Base-by-base conservation (phyloP, 2,888 invertebrate species). In the Ormyrus thymus region DNA sequence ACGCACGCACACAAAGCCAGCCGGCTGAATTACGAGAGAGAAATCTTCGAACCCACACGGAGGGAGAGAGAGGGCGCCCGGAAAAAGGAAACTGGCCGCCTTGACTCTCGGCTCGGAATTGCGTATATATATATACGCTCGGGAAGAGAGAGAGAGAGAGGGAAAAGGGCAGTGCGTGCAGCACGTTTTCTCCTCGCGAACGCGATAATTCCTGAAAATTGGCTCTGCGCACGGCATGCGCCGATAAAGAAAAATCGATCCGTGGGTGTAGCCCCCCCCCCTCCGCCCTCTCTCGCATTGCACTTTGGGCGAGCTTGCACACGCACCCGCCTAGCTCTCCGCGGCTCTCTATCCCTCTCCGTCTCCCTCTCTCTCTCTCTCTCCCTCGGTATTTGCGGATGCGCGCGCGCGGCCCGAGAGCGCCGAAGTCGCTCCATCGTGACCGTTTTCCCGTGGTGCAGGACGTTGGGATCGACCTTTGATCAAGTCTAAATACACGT, bases 191-290 rank as follows among this genome's bases (percentile, higher is more conserved):
- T n/a, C 13, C 15, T 82, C 80, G 82, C 83, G 82, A 83, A 82
- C 83, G 86, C 85, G 86, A 87, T 88, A 87, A 88, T 88, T 88
- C 85, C 84, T 85, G 83, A 84, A 88, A 88, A 88, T 88, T 88
- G 87, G 86, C 84, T 84, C 84, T 83, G 86, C 85, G 84, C 86
- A 85, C 85, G 84, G 82, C 83, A 85, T 85, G 83, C 81, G 84
- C 84, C 84, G 83, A 86, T 85, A 84, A 86, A 84, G 83, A 84
- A 85, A 86, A 84, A 84, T 85, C 84, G 84, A 84, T 84, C 80
- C 29, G 29, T 50, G 43, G 15, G 13, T 62, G 51, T 50, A n/a
- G n/a, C 48, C 45, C 29, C 10, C 11, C 53, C 50, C 56, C 64
- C 43, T 10, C 55, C 53, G 50, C 50, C 10, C 43, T 10, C 55